phyloP scores from a whole-genome alignment of 2,113 vertebrate genomes.

The Junco hyemalis region DNA sequence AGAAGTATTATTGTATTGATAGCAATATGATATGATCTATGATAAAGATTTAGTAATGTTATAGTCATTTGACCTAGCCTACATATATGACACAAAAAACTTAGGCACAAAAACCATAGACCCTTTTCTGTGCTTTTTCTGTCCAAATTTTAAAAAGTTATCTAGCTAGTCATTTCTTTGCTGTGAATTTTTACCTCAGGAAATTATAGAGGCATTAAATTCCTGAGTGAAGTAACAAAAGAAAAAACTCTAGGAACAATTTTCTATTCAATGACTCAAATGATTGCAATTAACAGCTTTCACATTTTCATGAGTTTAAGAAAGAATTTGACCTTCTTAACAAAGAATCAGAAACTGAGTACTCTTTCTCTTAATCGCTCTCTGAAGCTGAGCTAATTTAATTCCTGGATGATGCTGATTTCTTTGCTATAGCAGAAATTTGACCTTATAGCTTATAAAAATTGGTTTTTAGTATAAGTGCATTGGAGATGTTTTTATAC shows the following conservation, averaged over 20 bases:
- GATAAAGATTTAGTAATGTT: neutral
- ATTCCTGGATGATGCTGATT: neutral
- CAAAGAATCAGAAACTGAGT: constrained; percentile 3
- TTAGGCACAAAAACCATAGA: neutral
- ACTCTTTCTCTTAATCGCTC: neutral
- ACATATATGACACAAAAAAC: neutral
- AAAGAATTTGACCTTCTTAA: constrained; percentile 29
- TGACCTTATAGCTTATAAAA: constrained; percentile 46
- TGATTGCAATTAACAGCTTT: constrained; percentile 36
- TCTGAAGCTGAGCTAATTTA: constrained; percentile 34
- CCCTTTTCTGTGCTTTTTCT: neutral
- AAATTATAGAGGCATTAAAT: neutral
- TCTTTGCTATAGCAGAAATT: constrained; percentile 2
- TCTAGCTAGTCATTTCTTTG: neutral
- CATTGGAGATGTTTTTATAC: constrained; percentile 18
- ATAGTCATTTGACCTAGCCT: neutral
- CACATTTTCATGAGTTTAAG: constrained; percentile 22
- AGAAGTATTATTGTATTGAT: neutral
- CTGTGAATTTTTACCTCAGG: neutral
- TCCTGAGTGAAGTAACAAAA: constrained; percentile 7
- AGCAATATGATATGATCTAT: neutral
- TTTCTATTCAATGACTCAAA: constrained; percentile 22
- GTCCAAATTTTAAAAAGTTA: neutral
- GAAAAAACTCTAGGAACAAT: neutral
- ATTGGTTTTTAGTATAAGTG: constrained; percentile 46